Conservation (phyloP, 2,797 vertebrate genomes). For the Thamnophis elegans region DNA sequence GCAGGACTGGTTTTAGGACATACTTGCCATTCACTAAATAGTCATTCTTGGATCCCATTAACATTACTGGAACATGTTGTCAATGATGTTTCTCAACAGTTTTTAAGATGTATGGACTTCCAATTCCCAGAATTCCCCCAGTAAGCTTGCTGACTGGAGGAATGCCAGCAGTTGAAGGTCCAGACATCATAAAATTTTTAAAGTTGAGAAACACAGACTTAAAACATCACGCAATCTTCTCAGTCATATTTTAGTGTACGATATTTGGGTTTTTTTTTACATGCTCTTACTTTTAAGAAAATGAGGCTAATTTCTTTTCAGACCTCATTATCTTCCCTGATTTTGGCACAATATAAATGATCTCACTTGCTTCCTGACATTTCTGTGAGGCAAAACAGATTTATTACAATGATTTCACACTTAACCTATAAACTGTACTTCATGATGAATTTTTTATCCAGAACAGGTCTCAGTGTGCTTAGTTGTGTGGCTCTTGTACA, state of each 20-base stretch:
- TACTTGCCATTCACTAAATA: neutral
- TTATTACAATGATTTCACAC: neutral
- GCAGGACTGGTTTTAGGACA: neutral
- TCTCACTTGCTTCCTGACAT: neutral
- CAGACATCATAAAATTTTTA: neutral
- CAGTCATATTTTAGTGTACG: neutral
- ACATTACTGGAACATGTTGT: neutral
- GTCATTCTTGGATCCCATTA: neutral
- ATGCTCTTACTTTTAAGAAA: neutral
- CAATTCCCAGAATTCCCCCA: neutral
- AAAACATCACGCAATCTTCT: neutral
- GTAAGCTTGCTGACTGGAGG: neutral
- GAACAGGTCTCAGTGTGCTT: neutral
- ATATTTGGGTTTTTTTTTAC: neutral
- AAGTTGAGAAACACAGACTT: neutral
- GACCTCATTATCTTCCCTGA: neutral
- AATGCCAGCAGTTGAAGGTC: neutral
- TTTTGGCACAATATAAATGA: neutral
- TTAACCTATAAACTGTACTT: neutral
- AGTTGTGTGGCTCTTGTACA: neutral
- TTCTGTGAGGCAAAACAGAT: neutral
- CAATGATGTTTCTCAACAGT: neutral
- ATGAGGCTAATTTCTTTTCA: neutral
- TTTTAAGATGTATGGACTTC: neutral
- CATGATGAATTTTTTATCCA: neutral